These are phyloP conservation scores for Campopleginae sp. DNA, from an alignment of 2,888 invertebrate genomes.

Conservation along the genomic window DNA sequence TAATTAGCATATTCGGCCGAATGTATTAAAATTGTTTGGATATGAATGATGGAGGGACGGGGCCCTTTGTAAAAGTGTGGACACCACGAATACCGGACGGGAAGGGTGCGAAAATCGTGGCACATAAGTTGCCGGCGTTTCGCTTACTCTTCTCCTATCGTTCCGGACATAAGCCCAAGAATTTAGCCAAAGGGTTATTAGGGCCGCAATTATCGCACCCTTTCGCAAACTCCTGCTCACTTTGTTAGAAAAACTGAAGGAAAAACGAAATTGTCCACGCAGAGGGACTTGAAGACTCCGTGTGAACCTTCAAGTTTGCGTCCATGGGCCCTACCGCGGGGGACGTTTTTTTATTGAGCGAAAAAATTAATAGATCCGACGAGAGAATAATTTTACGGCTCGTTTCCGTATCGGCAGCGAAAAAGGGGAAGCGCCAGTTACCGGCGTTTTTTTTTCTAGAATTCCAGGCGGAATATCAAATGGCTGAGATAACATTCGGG, in stretches of 20 bases:
- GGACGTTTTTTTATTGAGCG: background rate
- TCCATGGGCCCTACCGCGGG: background rate
- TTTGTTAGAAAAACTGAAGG: background rate
- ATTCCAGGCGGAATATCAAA: slow-evolving; percentile 16
- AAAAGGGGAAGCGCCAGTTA: background rate
- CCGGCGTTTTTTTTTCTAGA: background rate
- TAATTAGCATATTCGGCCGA: slow-evolving; percentile 81
- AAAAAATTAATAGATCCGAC: background rate
- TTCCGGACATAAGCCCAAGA: slow-evolving; percentile 64
- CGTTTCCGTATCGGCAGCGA: slow-evolving; percentile 20
- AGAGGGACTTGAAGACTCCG: slow-evolving; percentile 6
- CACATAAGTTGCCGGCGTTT: slow-evolving; percentile 60
- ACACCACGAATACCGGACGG: slow-evolving; percentile 35
- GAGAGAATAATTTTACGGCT: slow-evolving; percentile 29
- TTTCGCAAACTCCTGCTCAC: slow-evolving; percentile 41
- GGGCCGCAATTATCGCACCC: slow-evolving; percentile 67
- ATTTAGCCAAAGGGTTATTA: slow-evolving; percentile 70
- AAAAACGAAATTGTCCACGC: background rate
- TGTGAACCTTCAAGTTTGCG: background rate
- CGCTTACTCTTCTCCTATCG: slow-evolving; percentile 26
- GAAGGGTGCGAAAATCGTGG: slow-evolving; percentile 36
- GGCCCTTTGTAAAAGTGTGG: slow-evolving; percentile 18
- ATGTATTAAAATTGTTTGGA: slow-evolving; percentile 42
- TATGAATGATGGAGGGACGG: slow-evolving; percentile 4
- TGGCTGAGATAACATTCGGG: slow-evolving; percentile 27